Percentiles rank a stretch among this genome's conserved stretches.
phyloP scores from a whole-genome alignment of 2,888 invertebrate genomes.

The Anthophora plumipes region DNA sequence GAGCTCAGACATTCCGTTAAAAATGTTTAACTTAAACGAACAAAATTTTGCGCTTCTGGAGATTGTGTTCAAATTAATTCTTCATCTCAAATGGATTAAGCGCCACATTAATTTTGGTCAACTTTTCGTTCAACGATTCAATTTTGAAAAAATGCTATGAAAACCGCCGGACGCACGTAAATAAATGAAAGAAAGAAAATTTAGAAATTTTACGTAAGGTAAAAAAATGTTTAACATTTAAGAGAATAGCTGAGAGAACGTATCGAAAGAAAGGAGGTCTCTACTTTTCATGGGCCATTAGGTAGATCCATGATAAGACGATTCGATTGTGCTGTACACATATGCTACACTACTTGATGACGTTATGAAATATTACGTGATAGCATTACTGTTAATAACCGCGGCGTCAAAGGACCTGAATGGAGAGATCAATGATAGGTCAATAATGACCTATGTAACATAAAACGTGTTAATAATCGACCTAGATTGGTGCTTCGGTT shows the following conservation, averaged over 20 bases:
- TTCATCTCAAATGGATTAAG: too few relatives aligned
- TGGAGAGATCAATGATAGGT: constrained; percentile 2
- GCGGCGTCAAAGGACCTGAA: constrained; percentile 5
- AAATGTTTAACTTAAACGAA: too few relatives aligned
- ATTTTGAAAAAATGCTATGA: too few relatives aligned
- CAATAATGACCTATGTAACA: not conserved
- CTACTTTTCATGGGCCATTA: constrained; percentile 1
- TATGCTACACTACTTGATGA: not conserved
- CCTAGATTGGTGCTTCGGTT: not conserved
- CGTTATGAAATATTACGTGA: constrained; percentile 6
- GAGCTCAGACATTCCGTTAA: too few relatives aligned
- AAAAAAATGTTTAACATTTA: not conserved
- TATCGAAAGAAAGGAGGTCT: not conserved
- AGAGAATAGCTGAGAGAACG: not conserved
- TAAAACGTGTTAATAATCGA: constrained; percentile 8
- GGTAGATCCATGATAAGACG: constrained; percentile 13
- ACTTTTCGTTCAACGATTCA: too few relatives aligned
- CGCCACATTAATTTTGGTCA: too few relatives aligned
- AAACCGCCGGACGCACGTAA: too few relatives aligned
- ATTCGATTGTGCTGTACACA: not conserved
- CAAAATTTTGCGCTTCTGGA: too few relatives aligned
- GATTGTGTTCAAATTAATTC: too few relatives aligned
- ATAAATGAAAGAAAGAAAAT: not conserved
- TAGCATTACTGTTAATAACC: not conserved
- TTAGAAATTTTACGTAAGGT: not conserved